These are phyloP conservation scores for Hippasteria phrygiana DNA, from an alignment of 53 echinoderm and acorn worm genomes.

Conservation along the genomic window DNA sequence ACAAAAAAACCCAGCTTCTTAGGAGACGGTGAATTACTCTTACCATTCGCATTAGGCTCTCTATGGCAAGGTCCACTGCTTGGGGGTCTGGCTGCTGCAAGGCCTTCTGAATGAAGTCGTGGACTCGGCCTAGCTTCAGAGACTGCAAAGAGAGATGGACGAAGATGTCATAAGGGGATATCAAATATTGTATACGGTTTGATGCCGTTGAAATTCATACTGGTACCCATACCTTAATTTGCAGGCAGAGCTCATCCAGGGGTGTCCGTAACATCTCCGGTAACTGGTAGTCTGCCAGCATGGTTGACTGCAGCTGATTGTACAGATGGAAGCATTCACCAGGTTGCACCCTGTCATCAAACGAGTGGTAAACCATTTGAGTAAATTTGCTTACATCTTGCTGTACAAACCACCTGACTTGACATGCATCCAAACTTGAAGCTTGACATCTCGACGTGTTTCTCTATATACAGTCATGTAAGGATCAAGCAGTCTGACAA, in stretches of 20 bases:
- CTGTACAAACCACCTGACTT: no score
- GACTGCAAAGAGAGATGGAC: background rate
- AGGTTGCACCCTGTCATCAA: conserved; percentile 77
- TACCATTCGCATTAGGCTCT: conserved; percentile 86
- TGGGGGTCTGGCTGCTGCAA: conserved; percentile 77
- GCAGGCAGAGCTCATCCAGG: conserved; percentile 85
- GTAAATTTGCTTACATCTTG: no score
- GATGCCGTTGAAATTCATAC: background rate
- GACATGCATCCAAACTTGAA: no score
- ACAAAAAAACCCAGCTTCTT: no score
- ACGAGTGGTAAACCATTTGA: background rate
- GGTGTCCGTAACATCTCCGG: conserved; percentile 98
- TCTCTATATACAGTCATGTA: no score
- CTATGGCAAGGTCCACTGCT: conserved; percentile 79
- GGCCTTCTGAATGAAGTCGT: conserved; percentile 85
- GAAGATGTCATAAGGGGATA: background rate
- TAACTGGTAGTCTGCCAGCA: conserved; percentile 88
- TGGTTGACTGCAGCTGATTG: conserved; percentile 74
- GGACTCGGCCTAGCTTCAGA: conserved; percentile 72
- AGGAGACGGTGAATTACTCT: background rate
- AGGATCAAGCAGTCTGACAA: no score
- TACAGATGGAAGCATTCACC: conserved; percentile 92
- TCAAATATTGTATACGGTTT: background rate
- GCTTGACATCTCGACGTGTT: no score
- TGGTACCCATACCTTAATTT: conserved; percentile 83